phyloP scores from a whole-genome alignment of 2,888 invertebrate species.

The Lordiphosa andalusiaca region DNA sequence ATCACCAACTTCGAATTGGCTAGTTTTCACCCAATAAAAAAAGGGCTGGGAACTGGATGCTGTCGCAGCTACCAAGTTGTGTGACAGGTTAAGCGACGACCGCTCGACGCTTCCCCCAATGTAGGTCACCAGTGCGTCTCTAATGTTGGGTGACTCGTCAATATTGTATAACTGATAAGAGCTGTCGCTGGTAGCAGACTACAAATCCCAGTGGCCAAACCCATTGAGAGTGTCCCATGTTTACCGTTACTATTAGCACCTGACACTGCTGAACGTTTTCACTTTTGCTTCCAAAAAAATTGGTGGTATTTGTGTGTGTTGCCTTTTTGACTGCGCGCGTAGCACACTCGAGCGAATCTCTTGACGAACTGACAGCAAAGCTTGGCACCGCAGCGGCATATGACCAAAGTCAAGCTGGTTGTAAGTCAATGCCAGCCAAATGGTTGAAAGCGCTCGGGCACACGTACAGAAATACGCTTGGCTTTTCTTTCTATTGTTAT shows the following conservation, averaged over 20 bases:
- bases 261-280: conserved; percentile 53
- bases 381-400: conserved; percentile 36
- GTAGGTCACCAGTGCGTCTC: conserved; percentile 40
- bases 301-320: conserved; percentile 9
- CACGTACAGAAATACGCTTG: conserved; percentile 31
- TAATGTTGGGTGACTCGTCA: conserved; percentile 22
- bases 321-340: conserved; percentile 33
- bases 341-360: conserved; percentile 60
- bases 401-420: conserved; percentile 21
- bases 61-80: conserved; percentile 4
- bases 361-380: conserved; percentile 55
- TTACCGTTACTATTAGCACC: conserved; percentile 68
- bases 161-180: conserved; percentile 65
- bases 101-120: conserved; percentile 26
- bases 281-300: conserved; percentile 38
- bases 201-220: conserved; percentile 20
- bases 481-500: conserved; percentile 23
- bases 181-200: conserved; percentile 7
- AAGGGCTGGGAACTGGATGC: conserved; percentile 4
- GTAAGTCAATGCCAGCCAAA: conserved; percentile 46
- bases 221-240: conserved; percentile 41
- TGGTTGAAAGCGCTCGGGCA: conserved; percentile 28
- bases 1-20: background rate
- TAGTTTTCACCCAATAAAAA: background rate
- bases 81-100: conserved; percentile 14